These are phyloP conservation scores for Chaetops frenatus DNA, from an alignment of 2,113 vertebrate genomes.

Conservation along the genomic window DNA sequence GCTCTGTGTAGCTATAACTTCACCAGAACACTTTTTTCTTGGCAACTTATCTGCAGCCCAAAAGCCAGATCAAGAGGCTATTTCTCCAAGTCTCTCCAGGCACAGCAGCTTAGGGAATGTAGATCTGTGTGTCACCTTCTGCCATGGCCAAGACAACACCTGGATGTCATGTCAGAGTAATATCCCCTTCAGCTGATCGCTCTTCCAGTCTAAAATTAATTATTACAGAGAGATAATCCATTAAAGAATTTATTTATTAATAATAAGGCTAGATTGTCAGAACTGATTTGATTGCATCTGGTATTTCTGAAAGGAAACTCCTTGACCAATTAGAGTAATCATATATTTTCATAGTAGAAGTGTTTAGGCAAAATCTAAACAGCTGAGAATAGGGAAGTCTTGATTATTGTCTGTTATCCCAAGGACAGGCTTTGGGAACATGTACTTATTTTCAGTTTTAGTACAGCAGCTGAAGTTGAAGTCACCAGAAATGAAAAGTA, in stretches of 20 bases:
- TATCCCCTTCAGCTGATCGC: neutral
- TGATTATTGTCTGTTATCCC: neutral
- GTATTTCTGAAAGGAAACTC: neutral
- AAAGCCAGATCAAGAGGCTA: rapidly evolving
- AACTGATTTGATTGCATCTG: neutral
- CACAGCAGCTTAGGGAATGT: neutral
- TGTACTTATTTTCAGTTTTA: neutral
- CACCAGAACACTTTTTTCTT: neutral
- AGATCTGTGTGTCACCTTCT: neutral
- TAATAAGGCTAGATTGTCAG: neutral
- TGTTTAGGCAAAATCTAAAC: neutral
- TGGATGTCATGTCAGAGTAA: neutral
- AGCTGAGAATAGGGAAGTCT: neutral
- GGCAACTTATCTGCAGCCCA: neutral
- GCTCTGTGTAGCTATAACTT: neutral
- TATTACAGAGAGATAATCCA: neutral
- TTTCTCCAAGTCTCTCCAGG: neutral
- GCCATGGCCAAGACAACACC: neutral
- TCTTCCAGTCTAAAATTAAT: neutral
- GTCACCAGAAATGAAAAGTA: neutral
- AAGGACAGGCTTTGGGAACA: neutral
- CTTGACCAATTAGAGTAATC: neutral
- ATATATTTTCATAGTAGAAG: neutral
- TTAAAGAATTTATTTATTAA: neutral
- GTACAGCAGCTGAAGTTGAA: neutral